Conservation (phyloP, 2,888 invertebrate genomes). For the Onchidella celtica region DNA sequence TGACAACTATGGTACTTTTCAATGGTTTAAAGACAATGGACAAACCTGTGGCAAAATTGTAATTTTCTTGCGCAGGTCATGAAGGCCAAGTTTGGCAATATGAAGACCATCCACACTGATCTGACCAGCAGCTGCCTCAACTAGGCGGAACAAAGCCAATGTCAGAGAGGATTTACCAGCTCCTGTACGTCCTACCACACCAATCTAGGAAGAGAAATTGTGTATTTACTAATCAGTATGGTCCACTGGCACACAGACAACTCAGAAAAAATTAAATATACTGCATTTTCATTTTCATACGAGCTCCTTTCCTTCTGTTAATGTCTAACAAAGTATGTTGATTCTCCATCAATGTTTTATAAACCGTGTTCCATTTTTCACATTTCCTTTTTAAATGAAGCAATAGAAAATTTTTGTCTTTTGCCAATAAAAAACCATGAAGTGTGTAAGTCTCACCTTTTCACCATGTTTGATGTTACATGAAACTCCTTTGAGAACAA, state of each 20-base stretch:
- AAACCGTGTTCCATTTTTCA: no score
- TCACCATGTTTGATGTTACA: conserved; percentile 32
- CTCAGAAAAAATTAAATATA: no score
- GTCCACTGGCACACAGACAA: not conserved
- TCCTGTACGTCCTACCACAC: conserved; percentile 82
- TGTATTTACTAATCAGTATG: not conserved
- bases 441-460: no score
- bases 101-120: conserved; percentile 89
- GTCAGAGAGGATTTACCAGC: conserved; percentile 85
- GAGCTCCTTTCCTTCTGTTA: no score
- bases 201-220: conserved; percentile 83
- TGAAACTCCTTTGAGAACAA: conserved; percentile 29
- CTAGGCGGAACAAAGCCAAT: conserved; percentile 89
- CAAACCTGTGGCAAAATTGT: conserved; percentile 92
- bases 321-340: no score
- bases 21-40: no score
- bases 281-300: no score
- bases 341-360: no score
- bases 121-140: conserved; percentile 86
- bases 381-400: no score
- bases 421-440: no score
- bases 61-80: conserved; percentile 89
- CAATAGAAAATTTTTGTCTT: no score
- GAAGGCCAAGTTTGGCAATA: conserved; percentile 84
- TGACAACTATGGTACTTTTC: no score